phyloP scores from a whole-genome alignment of 2,888 invertebrate species.

The Opisthograptis luteolata region DNA sequence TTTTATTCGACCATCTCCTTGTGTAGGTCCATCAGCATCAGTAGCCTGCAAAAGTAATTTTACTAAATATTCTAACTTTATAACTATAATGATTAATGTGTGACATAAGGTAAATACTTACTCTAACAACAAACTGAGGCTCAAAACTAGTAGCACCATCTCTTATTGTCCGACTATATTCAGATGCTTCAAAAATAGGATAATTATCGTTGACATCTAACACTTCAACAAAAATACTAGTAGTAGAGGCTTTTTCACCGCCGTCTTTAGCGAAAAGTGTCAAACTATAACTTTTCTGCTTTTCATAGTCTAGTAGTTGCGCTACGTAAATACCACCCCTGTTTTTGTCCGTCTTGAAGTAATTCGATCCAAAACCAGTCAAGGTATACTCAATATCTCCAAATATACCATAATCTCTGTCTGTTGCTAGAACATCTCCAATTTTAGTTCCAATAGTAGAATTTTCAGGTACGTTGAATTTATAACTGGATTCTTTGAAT shows the following conservation, averaged over 20 bases:
- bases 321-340: conserved; percentile 88
- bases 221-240: conserved; percentile 88
- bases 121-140: conserved; percentile 90
- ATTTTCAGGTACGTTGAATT: conserved; percentile 87
- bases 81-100: neutral
- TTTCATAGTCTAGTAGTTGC: conserved; percentile 89
- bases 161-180: conserved; percentile 90
- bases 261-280: conserved; percentile 93
- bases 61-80: neutral
- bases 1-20: conserved; percentile 87
- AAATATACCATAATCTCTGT: conserved; percentile 89
- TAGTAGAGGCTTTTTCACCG: conserved; percentile 88
- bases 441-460: conserved; percentile 85
- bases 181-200: conserved; percentile 87
- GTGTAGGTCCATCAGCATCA: conserved; percentile 89
- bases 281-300: conserved; percentile 90
- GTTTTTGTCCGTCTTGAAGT: conserved; percentile 87
- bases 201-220: conserved; percentile 91
- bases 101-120: conserved; percentile 46
- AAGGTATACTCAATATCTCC: conserved; percentile 89
- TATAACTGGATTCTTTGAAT: conserved; percentile 86
- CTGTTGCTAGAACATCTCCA: conserved; percentile 87
- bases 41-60: conserved; percentile 82
- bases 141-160: conserved; percentile 91
- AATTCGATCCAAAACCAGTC: conserved; percentile 91